phyloP scores from a whole-genome alignment of 37 sponge, comb jelly and placozoan species.

The Cliona cf. orientalis region DNA sequence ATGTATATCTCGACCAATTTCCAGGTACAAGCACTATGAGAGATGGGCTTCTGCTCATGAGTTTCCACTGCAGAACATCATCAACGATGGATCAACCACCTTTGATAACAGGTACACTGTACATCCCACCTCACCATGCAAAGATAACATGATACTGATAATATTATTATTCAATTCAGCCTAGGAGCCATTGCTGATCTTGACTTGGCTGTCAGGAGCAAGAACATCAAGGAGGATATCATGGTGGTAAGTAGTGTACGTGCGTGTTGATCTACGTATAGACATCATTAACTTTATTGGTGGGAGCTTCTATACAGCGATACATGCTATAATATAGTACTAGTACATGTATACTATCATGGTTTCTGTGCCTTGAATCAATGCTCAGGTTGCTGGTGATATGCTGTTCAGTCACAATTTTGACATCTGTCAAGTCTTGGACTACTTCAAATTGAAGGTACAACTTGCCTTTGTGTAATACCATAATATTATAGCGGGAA shows the following conservation, averaged over 20 bases:
- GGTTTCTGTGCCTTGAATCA: not conserved
- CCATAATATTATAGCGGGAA: too few relatives aligned
- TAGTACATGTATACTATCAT: not conserved
- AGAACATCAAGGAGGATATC: constrained; percentile 72
- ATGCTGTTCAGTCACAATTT: constrained; percentile 86
- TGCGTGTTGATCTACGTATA: too few relatives aligned
- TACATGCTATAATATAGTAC: not conserved
- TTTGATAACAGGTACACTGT: constrained; percentile 79
- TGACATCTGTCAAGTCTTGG: constrained; percentile 81
- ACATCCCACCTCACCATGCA: too few relatives aligned
- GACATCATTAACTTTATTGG: too few relatives aligned
- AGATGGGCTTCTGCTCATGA: constrained; percentile 85
- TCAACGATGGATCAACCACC: constrained; percentile 89
- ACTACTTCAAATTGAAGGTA: constrained; percentile 77
- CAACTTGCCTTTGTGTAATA: too few relatives aligned
- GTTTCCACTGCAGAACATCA: constrained; percentile 85
- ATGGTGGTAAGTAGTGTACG: constrained; percentile 81
- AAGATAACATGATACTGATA: too few relatives aligned
- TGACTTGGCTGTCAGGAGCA: constrained; percentile 63
- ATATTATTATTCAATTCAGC: constrained; percentile 41
- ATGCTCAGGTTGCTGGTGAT: constrained; percentile 80
- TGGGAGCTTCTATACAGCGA: too few relatives aligned
- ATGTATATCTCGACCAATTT: too few relatives aligned
- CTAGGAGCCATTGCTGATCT: constrained; percentile 82
- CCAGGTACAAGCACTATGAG: constrained; percentile 88